Base-by-base conservation (phyloP, 64 coral and sea anemone genomes). In the Montipora cactus region DNA sequence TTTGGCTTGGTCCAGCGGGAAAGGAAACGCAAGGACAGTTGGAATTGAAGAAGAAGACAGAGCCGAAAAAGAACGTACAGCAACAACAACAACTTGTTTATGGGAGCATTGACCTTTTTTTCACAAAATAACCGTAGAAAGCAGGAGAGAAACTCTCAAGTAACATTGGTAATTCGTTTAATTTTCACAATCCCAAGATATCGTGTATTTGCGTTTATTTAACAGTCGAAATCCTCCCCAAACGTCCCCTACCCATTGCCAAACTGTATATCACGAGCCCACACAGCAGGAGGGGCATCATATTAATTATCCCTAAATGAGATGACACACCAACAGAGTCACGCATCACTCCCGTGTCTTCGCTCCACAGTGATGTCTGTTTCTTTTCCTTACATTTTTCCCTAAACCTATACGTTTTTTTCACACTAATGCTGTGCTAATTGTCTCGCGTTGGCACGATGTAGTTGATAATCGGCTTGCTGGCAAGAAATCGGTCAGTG, bases 371-470 rank as follows among this genome's bases (percentile, higher is more conserved):
- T 64, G 59, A 67, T 71, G 66, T 47, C 82, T 19, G 45, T 19
- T 23, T 49, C 44, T 82, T 44, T 62, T 0, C 21, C 55, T 51
- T 25, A 55, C 66, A 49, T 48, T 16, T 71, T 72, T 51, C 47
- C 8, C 46, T 68, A 50, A 72, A 86, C 68, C 82, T 86, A 14
- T 21, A 19, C 82, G 8, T 86, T 71, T 37, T 49, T 51, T 72
- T 71, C 3, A 21, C n/a, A 64, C 68, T 86, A 50, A 86, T 71
- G 21, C 66, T 47, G 45, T 70, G 82, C 64, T 86, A 86, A 70
- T 86, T 86, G 66, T 86, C 82, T 50, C 46, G 16, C 13, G 82
- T 71, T 71, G 45, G 64, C 67, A 49, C n/a, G 50, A 72, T 18
- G 8, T 9, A 23, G 44, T 71, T 71, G 14, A 12, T 20, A 71